Base-by-base conservation (phyloP, 1,140 invertebrate species). In the Triops cancriformis region DNA sequence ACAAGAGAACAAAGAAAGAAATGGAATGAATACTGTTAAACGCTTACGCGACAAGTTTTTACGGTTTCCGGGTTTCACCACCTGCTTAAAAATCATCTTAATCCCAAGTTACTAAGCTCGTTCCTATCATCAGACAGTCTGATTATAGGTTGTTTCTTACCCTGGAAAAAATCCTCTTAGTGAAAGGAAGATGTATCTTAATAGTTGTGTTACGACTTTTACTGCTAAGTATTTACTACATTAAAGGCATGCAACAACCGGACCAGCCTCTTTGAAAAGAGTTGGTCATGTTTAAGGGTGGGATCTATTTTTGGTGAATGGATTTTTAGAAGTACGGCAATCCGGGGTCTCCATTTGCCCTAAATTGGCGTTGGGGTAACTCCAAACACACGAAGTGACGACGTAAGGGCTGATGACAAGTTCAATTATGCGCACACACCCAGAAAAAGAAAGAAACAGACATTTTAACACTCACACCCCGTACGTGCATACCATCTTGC, bases 401-500 rank as follows among this genome's bases (percentile, higher is more conserved):
- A 23, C 51, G 51, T 64, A 64, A 64, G 23, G 51, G 51, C 51
- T 64, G 51, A 23, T 64, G 51, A 64, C 51, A 64, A 64, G 51
- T 64, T 64, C 51, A 64, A 64, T 64, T 64, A 64, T 64, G 51
- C 51, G 51, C 51, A 64, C 51, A 64, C 51, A 64, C 51, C 51
- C 51, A 64, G 51, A 64, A 64, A 64, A 64, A 64, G 51, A 64
- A 23, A 64, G 51, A 64, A 64, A 64, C 51, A 64, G 51, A 64
- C 51, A 18, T 64, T 64, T 64, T 64, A 64, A 64, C 51, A 64
- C 14, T 64, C n/a, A n/a, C 51, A 64, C 51, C 31, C 23, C 51
- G 51, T 64, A 23, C 23, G 23, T 23, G 18, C n/a, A 18, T 64
- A 64, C 51, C 51, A 23, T 64, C 14, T 64, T 23, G 51, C 51